Evolutionary conservation across 1,140 invertebrate species (phyloP).

Genomic region (Oncopeltus fasciatus): DNA sequence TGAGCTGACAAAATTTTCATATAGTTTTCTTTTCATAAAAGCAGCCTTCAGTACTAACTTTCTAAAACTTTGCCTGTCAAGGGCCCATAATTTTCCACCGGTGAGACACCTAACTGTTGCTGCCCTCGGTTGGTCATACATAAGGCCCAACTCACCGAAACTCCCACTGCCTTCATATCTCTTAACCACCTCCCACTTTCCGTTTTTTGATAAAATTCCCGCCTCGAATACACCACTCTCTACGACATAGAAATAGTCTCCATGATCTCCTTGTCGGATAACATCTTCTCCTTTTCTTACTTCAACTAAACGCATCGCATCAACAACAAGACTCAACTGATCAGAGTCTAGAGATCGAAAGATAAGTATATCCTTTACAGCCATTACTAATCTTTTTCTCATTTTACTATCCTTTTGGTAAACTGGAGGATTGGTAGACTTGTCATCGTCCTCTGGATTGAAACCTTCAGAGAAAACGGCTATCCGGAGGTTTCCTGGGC

Average conservation of each 20-base stretch:
- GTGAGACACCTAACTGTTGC: constrained; percentile 71
- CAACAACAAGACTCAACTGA: background rate
- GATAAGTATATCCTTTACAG: background rate
- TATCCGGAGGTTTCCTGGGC: no score
- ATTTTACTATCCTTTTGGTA: background rate
- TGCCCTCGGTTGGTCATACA: constrained; percentile 94
- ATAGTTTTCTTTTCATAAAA: constrained; percentile 91
- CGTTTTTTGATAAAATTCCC: background rate
- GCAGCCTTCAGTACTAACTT: constrained; percentile 89
- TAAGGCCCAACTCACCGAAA: constrained; percentile 89
- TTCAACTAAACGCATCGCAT: constrained; percentile 1
- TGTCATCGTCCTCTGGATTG: no score
- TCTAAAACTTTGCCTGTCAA: constrained; percentile 89
- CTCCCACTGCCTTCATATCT: constrained; percentile 79
- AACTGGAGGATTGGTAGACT: background rate
- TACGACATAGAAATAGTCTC: constrained; percentile 12
- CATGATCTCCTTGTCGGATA: constrained; percentile 7
- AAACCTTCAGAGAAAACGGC: no score
- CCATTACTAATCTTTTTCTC: background rate
- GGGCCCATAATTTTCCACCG: constrained; percentile 80
- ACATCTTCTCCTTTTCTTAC: constrained; percentile 2
- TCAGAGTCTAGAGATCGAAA: background rate
- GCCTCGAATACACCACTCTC: background rate
- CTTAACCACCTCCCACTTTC: background rate
- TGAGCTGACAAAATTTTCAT: constrained; percentile 79